Evolutionary conservation across 2,888 invertebrate genomes (phyloP).

Genomic region (Saturnia japonica): DNA sequence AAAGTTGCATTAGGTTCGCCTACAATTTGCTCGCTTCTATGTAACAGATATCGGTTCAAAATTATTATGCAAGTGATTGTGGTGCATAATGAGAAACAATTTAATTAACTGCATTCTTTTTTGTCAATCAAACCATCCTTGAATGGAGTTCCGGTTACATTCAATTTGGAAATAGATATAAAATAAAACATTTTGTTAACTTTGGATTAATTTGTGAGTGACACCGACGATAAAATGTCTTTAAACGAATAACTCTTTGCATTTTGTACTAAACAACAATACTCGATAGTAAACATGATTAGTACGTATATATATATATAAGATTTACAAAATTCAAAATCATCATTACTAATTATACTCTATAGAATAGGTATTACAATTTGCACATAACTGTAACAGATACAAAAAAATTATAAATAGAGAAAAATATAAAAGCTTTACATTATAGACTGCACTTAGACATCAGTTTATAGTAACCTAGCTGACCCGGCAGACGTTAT

Average conservation of each 20-base stretch:
- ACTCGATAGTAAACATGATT: neutral
- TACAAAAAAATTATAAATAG: no score
- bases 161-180: constrained; percentile 35
- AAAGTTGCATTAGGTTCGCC: neutral
- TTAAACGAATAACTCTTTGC: neutral
- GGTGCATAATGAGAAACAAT: constrained; percentile 6
- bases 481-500: no score
- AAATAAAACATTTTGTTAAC: constrained; percentile 23
- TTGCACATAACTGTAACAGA: neutral
- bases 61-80: constrained; percentile 1
- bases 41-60: constrained; percentile 24
- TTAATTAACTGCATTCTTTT: constrained; percentile 33
- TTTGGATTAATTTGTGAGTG: constrained; percentile 17
- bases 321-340: neutral
- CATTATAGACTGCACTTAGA: no score
- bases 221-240: neutral
- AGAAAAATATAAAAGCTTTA: no score
- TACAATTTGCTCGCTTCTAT: constrained; percentile 22
- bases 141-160: constrained; percentile 38
- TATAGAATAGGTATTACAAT: neutral
- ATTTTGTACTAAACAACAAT: neutral
- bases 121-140: constrained; percentile 37
- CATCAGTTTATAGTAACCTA: no score
- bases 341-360: neutral
- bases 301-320: neutral